phyloP scores from a whole-genome alignment of 2,797 vertebrate species.

The Trematomus bernacchii region DNA sequence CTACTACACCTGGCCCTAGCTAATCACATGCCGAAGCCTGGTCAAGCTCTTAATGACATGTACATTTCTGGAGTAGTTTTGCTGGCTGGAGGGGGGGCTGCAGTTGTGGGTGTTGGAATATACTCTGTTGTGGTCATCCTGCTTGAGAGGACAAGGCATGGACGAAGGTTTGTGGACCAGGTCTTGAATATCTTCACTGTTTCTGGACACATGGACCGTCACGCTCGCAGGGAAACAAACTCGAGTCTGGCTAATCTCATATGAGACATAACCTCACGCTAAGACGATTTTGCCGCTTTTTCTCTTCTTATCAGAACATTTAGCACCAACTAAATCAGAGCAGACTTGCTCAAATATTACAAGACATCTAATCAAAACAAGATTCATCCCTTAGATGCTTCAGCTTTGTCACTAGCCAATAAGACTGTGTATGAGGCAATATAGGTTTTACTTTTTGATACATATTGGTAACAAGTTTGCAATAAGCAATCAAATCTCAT shows the following conservation, averaged over 20 bases:
- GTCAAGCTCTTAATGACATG: constrained; percentile 92
- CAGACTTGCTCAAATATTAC: constrained; percentile 37
- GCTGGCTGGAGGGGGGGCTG: constrained; percentile 85
- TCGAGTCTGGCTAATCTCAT: constrained; percentile 97
- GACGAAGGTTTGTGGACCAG: constrained; percentile 75
- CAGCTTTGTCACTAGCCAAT: constrained; percentile 26
- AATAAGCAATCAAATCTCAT: constrained; percentile 20
- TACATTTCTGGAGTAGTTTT: constrained; percentile 92
- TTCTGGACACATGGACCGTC: constrained; percentile 88
- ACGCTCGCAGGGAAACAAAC: constrained; percentile 89
- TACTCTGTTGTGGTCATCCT: constrained; percentile 78
- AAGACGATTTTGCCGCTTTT: not conserved
- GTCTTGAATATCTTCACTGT: constrained; percentile 91
- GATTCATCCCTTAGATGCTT: constrained; percentile 44
- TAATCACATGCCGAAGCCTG: constrained; percentile 85
- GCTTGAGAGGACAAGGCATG: constrained; percentile 79
- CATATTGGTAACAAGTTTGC: constrained; percentile 27
- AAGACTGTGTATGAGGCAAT: constrained; percentile 12
- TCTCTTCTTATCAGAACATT: constrained; percentile 24
- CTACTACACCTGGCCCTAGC: constrained; percentile 90
- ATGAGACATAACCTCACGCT: constrained; percentile 72
- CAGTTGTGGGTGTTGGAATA: constrained; percentile 84
- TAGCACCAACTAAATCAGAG: constrained; percentile 34
- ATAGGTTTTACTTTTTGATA: constrained; percentile 17
- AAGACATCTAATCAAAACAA: constrained; percentile 33